Conservation (phyloP, 92 coral and sea anemone genomes). For the Diadumene lineata region DNA sequence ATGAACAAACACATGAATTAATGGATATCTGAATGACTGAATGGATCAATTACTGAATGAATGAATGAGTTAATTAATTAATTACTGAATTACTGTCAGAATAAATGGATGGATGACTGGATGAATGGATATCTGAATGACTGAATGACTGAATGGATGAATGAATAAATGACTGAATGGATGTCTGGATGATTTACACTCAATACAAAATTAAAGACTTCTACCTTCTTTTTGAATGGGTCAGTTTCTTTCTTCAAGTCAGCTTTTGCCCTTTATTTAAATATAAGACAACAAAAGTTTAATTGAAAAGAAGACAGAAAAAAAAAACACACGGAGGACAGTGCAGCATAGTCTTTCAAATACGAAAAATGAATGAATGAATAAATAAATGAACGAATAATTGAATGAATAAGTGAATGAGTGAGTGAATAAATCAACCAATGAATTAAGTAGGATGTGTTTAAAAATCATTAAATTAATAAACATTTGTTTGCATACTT, state of each 20-base stretch:
- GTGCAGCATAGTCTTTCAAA: no score
- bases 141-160: background rate
- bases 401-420: no score
- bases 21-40: background rate
- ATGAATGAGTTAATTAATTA: background rate
- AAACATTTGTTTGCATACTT: constrained; percentile 74
- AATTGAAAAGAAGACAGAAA: background rate
- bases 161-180: background rate
- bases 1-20: background rate
- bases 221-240: constrained; percentile 88
- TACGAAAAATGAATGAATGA: no score
- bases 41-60: background rate
- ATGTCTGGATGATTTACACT: background rate
- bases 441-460: no score
- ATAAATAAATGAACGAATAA: no score
- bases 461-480: no score
- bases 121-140: background rate
- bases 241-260: constrained; percentile 96
- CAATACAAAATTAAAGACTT: background rate
- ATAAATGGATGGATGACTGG: background rate
- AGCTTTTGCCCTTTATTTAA: constrained; percentile 72
- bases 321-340: no score
- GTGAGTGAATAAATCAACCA: no score
- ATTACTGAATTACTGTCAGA: background rate
- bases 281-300: background rate